phyloP scores from a whole-genome alignment of 2,113 vertebrate genomes.

The Pavo muticus region DNA sequence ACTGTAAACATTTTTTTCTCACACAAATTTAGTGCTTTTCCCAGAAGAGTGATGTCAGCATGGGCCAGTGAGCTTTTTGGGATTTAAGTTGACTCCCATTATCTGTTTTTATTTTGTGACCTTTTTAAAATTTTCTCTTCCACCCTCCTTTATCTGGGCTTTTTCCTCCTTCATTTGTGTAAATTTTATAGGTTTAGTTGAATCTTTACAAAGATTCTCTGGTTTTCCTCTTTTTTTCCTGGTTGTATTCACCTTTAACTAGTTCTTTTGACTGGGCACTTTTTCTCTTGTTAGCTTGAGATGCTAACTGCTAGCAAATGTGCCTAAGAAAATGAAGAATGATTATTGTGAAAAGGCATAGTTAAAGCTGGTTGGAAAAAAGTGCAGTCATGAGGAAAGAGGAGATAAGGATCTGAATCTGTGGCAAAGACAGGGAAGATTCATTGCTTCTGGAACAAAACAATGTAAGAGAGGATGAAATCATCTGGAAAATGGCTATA shows the following conservation, averaged over 20 bases:
- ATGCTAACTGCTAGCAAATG: background rate
- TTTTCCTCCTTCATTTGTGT: background rate
- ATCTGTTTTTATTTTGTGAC: background rate
- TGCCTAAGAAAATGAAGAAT: constrained; percentile 8
- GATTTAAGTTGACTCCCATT: background rate
- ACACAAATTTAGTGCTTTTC: background rate
- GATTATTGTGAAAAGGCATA: background rate
- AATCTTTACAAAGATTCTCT: background rate
- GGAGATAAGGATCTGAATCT: background rate
- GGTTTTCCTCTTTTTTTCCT: background rate
- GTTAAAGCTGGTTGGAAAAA: constrained; percentile 42
- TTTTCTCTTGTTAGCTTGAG: background rate
- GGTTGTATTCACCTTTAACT: background rate
- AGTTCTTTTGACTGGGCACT: background rate
- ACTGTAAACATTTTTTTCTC: background rate
- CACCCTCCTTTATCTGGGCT: background rate
- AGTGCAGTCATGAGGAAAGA: background rate
- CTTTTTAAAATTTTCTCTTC: background rate
- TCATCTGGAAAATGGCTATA: constrained; percentile 49
- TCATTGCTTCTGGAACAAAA: constrained; percentile 34
- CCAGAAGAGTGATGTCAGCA: background rate
- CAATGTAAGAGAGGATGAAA: constrained; percentile 46
- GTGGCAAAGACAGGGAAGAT: background rate
- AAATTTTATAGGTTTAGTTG: background rate
- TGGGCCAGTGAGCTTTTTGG: background rate